A percentile compares a stretch with the other conserved stretches of the same genome.
Evolutionary conservation across 2,113 vertebrate genomes (phyloP).

Genomic region (Gavia stellata): DNA sequence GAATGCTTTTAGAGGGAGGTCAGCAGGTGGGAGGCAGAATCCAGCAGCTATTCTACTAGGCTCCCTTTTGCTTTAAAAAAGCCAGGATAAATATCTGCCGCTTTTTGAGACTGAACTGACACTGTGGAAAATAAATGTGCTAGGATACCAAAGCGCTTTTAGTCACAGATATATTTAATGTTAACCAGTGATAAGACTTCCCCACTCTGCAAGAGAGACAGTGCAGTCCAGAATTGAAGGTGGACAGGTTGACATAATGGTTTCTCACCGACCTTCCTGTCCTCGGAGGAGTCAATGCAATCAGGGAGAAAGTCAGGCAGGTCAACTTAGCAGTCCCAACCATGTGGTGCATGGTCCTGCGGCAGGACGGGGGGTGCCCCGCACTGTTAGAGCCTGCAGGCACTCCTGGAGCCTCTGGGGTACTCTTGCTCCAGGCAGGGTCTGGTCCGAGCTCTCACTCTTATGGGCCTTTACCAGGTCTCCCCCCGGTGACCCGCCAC

Average conservation of each 20-base stretch:
- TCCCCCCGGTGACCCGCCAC: neutral
- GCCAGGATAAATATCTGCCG: neutral
- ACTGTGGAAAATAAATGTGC: neutral
- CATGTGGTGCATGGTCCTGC: neutral
- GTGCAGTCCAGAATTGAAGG: neutral
- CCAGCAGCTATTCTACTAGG: neutral
- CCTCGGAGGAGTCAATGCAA: neutral
- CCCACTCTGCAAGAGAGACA: neutral
- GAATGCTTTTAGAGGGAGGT: neutral
- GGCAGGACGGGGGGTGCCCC: neutral
- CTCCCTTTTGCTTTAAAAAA: neutral
- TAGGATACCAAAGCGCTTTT: neutral
- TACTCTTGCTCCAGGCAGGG: neutral
- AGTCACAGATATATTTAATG: neutral
- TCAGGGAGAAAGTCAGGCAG: neutral
- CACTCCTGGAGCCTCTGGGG: neutral
- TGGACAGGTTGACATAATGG: rapidly evolving
- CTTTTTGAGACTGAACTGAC: neutral
- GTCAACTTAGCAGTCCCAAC: neutral
- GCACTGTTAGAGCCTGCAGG: neutral
- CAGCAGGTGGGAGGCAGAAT: neutral
- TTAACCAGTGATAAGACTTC: neutral
- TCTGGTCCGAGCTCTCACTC: neutral
- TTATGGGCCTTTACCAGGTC: neutral
- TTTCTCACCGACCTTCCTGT: neutral